Conservation (phyloP, 2,888 invertebrate species). For the Machimus rusticus region DNA sequence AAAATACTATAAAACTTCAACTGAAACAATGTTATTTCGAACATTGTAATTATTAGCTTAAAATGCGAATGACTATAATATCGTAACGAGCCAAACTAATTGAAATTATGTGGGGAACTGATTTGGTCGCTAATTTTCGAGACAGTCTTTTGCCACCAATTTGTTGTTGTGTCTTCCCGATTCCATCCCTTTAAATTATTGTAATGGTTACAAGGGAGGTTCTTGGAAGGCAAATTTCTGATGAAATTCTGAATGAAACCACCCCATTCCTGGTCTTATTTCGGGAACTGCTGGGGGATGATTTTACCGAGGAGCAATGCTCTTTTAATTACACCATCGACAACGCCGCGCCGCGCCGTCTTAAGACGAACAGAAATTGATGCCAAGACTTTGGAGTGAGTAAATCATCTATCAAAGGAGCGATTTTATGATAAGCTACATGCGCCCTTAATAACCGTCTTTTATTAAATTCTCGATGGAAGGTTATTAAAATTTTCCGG, state of each 20-base stretch:
- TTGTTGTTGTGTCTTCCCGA: background rate
- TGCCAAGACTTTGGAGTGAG: background rate
- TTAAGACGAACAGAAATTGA: conserved; percentile 6
- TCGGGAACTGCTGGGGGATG: background rate
- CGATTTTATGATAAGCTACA: conserved; percentile 26
- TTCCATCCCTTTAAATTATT: background rate
- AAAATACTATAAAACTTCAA: too few species aligned
- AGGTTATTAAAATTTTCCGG: conserved; percentile 31
- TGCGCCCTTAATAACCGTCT: conserved; percentile 21
- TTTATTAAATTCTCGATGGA: conserved; percentile 31
- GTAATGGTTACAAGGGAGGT: background rate
- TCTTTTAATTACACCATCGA: conserved; percentile 3
- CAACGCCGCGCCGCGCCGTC: background rate
- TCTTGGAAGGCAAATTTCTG: background rate
- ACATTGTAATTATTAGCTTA: background rate
- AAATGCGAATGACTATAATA: background rate
- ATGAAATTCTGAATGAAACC: background rate
- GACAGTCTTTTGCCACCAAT: background rate
- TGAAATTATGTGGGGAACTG: background rate
- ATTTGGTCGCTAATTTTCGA: background rate
- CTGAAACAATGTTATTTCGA: background rate
- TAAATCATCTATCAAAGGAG: conserved; percentile 31
- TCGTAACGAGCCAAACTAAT: background rate
- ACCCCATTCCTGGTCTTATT: background rate
- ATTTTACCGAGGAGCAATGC: background rate